Evolutionary conservation across 2,113 vertebrate genomes (phyloP).

Genomic region (Salminus brasiliensis): DNA sequence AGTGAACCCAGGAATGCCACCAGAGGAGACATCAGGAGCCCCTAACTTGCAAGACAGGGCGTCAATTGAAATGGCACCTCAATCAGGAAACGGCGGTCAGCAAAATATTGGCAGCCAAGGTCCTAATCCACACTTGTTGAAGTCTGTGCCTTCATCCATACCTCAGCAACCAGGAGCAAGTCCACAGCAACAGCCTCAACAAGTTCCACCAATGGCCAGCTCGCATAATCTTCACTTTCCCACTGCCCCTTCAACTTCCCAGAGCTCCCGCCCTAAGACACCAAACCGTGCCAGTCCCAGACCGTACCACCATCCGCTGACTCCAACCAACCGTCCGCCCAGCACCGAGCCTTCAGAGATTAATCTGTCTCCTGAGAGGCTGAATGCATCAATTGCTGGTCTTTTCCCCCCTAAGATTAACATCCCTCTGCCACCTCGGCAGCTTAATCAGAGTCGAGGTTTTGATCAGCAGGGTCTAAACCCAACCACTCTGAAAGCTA

Average conservation of each 20-base stretch:
- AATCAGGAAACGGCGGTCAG: slow-evolving; percentile 84
- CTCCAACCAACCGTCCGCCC: slow-evolving; percentile 95
- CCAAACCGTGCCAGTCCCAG: slow-evolving; percentile 96
- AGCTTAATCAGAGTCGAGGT: slow-evolving; percentile 88
- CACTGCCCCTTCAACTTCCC: slow-evolving; percentile 87
- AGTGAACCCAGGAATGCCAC: slow-evolving; percentile 80
- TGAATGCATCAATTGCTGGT: slow-evolving; percentile 97
- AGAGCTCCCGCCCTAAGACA: slow-evolving; percentile 95
- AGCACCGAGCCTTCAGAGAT: slow-evolving; percentile 98
- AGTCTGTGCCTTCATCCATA: slow-evolving; percentile 84
- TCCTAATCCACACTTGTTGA: slow-evolving; percentile 85
- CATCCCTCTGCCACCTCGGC: slow-evolving; percentile 94
- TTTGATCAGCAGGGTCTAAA: slow-evolving; percentile 99
- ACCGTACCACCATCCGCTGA: slow-evolving; percentile 95
- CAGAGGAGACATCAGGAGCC: slow-evolving; percentile 76
- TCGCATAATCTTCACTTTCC: slow-evolving; percentile 88
- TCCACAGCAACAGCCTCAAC: slow-evolving; percentile 84
- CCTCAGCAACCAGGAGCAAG: slow-evolving; percentile 85
- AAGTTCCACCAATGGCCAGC: slow-evolving; percentile 77
- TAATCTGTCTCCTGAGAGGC: slow-evolving; percentile 94
- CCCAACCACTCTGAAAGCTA: slow-evolving; percentile 97
- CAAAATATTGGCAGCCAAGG: slow-evolving; percentile 86
- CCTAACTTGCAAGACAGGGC: slow-evolving; percentile 69
- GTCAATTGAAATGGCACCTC: slow-evolving; percentile 68
- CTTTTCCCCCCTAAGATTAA: slow-evolving; percentile 98